Evolutionary conservation across 2,797 vertebrate genomes (phyloP), one percentile per base, ranked within the genome.

Genomic region (Sphenodon punctatus): DNA sequence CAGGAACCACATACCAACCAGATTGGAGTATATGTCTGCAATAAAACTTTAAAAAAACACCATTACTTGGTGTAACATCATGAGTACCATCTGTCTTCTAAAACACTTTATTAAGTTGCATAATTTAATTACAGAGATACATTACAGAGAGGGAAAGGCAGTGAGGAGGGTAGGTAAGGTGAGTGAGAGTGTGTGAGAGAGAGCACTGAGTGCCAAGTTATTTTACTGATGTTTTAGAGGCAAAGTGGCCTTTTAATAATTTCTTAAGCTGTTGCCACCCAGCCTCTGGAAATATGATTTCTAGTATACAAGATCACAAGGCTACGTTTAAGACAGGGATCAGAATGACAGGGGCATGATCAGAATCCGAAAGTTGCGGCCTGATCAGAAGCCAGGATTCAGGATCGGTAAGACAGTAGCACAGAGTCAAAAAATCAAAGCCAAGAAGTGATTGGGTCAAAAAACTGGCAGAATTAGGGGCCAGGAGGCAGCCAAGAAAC

Each of bases 81-180:
- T 88, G 74, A 39, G 43, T 46, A 48, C 82, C 87, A 92, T 93
- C 89, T 93, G 93, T 79, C 93, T 89, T 88, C 86, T 71, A 81
- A 90, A 87, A 77, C 68, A 64, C 66, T 90, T 81, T 78, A 84
- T 51, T 86, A 63, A 80, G 79, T 75, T 78, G 78, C 53, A 76
- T 86, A 86, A 72, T 93, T 88, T 88, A 88, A 88, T 92, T 90
- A 86, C 66, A 1, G 7, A 85, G 72, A 60, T 75, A 81, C 74
- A 63, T 73, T 69, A 48, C 15, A 61, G 58, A 34, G 10, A 30
- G 8, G 30, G 23, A 45, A 30, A 16, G 8, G 80, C 46, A 42
- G 70, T 42, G 30, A 6, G 30, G 45, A 78, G 53, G 25, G 30
- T 32, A 77, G 4, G 49, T 61, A 80, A 51, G 23, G 5, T 56